Conservation (phyloP, 2,797 vertebrate species). For the Enteromius fasciolatus region DNA sequence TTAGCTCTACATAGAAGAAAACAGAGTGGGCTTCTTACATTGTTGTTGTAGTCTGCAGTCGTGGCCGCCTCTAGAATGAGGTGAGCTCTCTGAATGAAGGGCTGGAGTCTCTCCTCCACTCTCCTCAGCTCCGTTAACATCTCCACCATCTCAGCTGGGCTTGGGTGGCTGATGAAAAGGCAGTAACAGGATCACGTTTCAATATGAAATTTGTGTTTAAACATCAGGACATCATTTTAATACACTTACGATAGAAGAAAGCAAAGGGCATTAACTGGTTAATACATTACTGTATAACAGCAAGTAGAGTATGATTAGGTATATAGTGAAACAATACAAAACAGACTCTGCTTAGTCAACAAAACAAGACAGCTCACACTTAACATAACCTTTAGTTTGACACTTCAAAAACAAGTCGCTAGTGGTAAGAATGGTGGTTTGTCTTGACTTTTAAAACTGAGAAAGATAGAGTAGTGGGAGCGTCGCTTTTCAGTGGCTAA, state of each 20-base stretch:
- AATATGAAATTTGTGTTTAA: background rate
- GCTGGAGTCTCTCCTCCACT: slow-evolving; percentile 87
- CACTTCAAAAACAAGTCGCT: slow-evolving; percentile 9
- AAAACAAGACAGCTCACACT: background rate
- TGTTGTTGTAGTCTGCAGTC: slow-evolving; percentile 85
- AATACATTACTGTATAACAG: background rate
- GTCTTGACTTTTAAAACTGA: slow-evolving; percentile 32
- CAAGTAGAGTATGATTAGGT: background rate
- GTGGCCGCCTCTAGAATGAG: slow-evolving; percentile 86
- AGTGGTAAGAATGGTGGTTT: slow-evolving; percentile 31
- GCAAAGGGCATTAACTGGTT: background rate
- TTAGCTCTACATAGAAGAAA: background rate
- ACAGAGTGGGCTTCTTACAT: slow-evolving; percentile 72
- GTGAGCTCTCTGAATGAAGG: slow-evolving; percentile 88
- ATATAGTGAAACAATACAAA: background rate
- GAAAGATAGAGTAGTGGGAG: slow-evolving; percentile 7
- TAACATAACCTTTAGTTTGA: slow-evolving; percentile 8
- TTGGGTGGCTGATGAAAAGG: slow-evolving; percentile 81
- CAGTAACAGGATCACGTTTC: background rate
- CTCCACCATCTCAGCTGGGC: slow-evolving; percentile 85
- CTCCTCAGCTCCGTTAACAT: slow-evolving; percentile 86
- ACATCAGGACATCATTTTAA: background rate
- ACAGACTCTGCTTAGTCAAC: slow-evolving; percentile 5
- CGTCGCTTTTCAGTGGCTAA: slow-evolving; percentile 10
- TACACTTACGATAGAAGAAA: background rate